phyloP scores from a whole-genome alignment of 2,113 vertebrate genomes.

The Saguinus midas region DNA sequence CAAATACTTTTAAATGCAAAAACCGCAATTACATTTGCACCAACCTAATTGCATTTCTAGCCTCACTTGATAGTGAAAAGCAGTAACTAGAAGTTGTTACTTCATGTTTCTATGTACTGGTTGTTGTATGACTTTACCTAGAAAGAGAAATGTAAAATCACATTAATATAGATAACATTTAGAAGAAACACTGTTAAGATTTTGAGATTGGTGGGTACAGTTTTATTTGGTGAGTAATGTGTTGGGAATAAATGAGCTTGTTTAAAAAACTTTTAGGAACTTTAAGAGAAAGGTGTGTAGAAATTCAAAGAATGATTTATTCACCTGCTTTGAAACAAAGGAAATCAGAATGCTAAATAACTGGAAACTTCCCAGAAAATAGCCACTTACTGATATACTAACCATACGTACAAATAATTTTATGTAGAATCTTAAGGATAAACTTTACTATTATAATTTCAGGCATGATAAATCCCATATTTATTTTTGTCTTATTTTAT shows the following conservation, averaged over 20 bases:
- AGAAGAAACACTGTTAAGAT: background rate
- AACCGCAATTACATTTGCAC: no score
- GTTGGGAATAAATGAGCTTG: slow-evolving; percentile 19
- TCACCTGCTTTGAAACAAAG: slow-evolving; percentile 16
- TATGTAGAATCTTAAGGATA: background rate
- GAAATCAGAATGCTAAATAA: slow-evolving; percentile 25
- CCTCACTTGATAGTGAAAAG: background rate
- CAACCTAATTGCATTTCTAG: background rate
- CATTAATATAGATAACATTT: background rate
- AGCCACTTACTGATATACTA: background rate
- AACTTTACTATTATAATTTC: background rate
- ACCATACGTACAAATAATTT: background rate
- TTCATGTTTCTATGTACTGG: background rate
- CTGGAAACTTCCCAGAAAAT: slow-evolving; percentile 17
- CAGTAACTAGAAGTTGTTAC: background rate
- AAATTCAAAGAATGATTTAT: slow-evolving; percentile 34
- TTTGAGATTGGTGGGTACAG: background rate
- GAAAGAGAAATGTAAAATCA: background rate
- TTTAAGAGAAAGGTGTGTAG: background rate
- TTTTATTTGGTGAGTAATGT: background rate
- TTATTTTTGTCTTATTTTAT: background rate
- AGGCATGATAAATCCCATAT: background rate
- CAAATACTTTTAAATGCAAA: no score
- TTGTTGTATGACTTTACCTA: background rate
- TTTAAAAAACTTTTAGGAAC: background rate